Conservation (phyloP, 2,888 invertebrate genomes). For the Hipparchia sbordonii region DNA sequence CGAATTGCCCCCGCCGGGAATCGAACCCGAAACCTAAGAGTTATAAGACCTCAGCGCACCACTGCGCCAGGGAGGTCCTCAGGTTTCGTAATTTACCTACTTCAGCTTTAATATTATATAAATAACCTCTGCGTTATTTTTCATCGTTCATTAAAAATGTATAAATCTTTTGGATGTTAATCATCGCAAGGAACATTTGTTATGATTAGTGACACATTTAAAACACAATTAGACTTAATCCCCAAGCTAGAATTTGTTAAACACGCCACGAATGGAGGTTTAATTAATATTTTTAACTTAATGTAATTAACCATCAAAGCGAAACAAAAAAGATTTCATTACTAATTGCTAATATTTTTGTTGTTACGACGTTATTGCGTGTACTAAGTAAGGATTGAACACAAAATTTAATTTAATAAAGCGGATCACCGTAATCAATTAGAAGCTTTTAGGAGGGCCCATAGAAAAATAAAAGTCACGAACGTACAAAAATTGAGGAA, state of each 20-base stretch:
- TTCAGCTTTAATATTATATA: not conserved
- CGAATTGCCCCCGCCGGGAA: no score
- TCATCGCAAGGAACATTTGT: conserved; percentile 1
- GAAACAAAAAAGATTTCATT: conserved; percentile 11
- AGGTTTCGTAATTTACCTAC: not conserved
- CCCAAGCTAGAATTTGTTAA: not conserved
- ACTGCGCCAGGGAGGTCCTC: no score
- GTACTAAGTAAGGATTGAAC: conserved; percentile 31
- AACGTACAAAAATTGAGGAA: not conserved
- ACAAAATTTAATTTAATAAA: conserved; percentile 24
- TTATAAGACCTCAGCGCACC: no score
- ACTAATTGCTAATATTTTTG: conserved; percentile 17
- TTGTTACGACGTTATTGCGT: conserved; percentile 33
- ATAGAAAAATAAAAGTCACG: conserved; percentile 1
- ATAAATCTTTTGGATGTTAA: conserved; percentile 1
- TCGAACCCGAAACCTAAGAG: no score
- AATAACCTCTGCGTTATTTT: not conserved
- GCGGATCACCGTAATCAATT: conserved; percentile 28
- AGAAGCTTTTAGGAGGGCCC: conserved; percentile 2
- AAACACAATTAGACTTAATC: conserved; percentile 7
- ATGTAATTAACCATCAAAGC: conserved; percentile 18
- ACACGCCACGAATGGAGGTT: not conserved
- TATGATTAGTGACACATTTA: conserved; percentile 1
- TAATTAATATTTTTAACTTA: conserved; percentile 14
- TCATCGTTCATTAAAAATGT: not conserved